Percentiles rank a stretch among this genome's conserved stretches.
Evolutionary conservation across 2,888 invertebrate genomes (phyloP).

Genomic region (Hydrotaea cyrtoneurina): DNA sequence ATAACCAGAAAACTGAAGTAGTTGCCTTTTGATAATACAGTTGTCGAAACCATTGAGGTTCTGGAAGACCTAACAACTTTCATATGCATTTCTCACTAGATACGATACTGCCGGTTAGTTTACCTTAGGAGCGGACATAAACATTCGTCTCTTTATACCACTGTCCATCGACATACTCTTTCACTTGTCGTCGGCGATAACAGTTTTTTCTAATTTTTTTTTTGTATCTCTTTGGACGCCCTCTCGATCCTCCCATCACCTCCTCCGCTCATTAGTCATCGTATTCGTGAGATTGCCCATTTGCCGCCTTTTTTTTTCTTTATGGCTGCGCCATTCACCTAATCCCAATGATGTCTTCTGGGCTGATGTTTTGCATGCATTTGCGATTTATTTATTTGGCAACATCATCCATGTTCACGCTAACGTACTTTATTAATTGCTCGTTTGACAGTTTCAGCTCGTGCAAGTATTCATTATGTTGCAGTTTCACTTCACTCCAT

Average conservation of each 20-base stretch:
- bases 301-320: background rate
- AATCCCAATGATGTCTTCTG: background rate
- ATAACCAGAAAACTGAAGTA: no score
- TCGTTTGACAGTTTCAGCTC: constrained; percentile 69
- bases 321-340: background rate
- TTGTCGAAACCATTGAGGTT: no score
- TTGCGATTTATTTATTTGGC: constrained; percentile 51
- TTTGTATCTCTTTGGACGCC: background rate
- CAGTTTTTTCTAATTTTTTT: no score
- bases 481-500: constrained; percentile 39
- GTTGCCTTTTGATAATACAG: no score
- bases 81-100: no score
- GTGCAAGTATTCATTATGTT: constrained; percentile 58
- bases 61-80: no score
- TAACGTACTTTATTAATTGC: constrained; percentile 70
- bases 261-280: constrained; percentile 1
- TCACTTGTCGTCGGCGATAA: no score
- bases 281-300: background rate
- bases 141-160: no score
- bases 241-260: background rate
- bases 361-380: background rate
- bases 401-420: constrained; percentile 68
- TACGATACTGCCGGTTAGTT: no score
- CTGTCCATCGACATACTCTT: no score
- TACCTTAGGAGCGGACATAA: no score